Evolutionary conservation across 2,113 vertebrate genomes (phyloP).

Genomic region (Parus major): DNA sequence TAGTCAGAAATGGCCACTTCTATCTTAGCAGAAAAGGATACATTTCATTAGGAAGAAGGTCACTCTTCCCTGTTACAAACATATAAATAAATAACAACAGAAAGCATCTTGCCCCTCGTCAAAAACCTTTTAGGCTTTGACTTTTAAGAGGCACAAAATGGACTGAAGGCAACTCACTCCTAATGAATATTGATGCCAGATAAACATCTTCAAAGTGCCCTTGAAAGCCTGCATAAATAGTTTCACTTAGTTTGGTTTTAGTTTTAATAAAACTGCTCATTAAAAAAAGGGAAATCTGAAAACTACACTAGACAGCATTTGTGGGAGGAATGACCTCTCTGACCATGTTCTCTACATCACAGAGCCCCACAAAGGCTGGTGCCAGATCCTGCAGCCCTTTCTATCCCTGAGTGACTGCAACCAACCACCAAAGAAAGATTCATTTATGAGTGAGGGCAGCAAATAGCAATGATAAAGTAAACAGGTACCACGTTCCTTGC

Average conservation of each 20-base stretch:
- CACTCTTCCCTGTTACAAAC: neutral
- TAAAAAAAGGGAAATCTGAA: neutral
- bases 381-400: neutral
- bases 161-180: neutral
- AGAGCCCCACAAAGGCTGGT: neutral
- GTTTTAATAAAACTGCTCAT: neutral
- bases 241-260: neutral
- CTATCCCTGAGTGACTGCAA: neutral
- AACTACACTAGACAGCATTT: neutral
- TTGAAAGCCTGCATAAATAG: neutral
- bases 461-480: neutral
- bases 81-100: slow-evolving; percentile 14
- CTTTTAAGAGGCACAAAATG: neutral
- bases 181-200: neutral
- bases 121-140: slow-evolving; percentile 7
- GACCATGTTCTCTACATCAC: accelerated
- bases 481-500: neutral
- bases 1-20: neutral
- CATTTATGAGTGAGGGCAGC: neutral
- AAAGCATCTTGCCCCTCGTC: neutral
- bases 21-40: neutral
- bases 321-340: neutral
- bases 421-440: neutral
- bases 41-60: slow-evolving; percentile 2
- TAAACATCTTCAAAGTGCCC: slow-evolving; percentile 15